Evolutionary conservation across 2,888 invertebrate species (phyloP), one percentile per base, ranked within the genome.

Genomic region (Myathropa florea): DNA sequence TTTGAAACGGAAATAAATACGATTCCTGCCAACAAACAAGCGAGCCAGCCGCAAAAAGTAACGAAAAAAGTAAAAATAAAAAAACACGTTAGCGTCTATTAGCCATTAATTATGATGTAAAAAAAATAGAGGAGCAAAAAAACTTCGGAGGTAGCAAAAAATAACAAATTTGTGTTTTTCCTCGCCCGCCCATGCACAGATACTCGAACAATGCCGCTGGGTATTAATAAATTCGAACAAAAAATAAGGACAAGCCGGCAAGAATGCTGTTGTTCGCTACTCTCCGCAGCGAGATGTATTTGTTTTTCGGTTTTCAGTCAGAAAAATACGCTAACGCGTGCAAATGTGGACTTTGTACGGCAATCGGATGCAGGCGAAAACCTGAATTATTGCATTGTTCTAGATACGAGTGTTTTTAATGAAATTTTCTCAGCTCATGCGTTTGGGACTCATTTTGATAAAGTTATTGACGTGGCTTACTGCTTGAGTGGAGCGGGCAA

Each of bases 21-120:
- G 55, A 21, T 33, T 63, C 18, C 53, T 12, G 21, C 23, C 21
- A 55, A 55, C 10, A 55, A 26, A 7, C 21, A 21, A 30, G 14
- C 3, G n/a, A n/a, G n/a, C n/a, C n/a, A n/a, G n/a, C n/a, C n/a
- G n/a, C 4, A 33, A 33, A 33, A 59, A 39, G n/a, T 10, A 7
- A 14, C 14, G 28, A 64, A 55, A 14, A 23, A 33, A 30, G 46
- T n/a, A n/a, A n/a, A n/a, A n/a, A n/a, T n/a, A n/a, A 23, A 30
- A 55, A 55, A 6, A 24, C 65, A 33, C 4, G 33, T 10, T 33
- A 33, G 55, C 57, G 64, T 21, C 64, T 55, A 63, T 57, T 26
- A 26, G 23, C 76, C 26, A 61, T 67, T 67, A 67, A 76, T 53
- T 61, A 55, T 60, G 46, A 28, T 76, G n/a, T 61, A 76, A 61